phyloP scores from a whole-genome alignment of 2,888 invertebrate species.

The Melinaea marsaeus region DNA sequence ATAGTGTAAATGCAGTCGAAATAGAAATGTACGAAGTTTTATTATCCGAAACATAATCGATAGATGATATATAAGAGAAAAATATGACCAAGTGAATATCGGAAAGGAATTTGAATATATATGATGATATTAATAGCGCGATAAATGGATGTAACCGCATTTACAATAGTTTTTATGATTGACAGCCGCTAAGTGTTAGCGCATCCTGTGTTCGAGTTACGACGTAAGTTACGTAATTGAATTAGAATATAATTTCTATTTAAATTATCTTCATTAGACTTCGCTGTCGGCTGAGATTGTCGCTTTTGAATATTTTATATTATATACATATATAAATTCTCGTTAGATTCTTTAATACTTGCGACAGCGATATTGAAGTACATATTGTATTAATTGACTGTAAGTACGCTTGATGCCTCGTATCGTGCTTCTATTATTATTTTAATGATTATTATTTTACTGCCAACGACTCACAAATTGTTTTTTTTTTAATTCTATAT shows the following conservation, averaged over 20 bases:
- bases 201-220: constrained; percentile 31
- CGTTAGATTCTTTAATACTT: constrained; percentile 46
- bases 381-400: constrained; percentile 36
- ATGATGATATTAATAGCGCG: constrained; percentile 54
- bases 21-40: constrained; percentile 67
- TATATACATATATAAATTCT: constrained; percentile 58
- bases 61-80: constrained; percentile 54
- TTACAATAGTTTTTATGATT: constrained; percentile 44
- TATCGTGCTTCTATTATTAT: constrained; percentile 61
- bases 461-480: constrained; percentile 73
- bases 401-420: constrained; percentile 73
- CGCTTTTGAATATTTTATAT: constrained; percentile 52
- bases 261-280: constrained; percentile 59
- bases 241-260: constrained; percentile 66
- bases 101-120: constrained; percentile 59
- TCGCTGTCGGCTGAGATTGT: constrained; percentile 45
- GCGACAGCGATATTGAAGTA: constrained; percentile 45
- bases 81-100: constrained; percentile 64
- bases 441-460: constrained; percentile 61
- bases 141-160: constrained; percentile 56
- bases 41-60: constrained; percentile 39
- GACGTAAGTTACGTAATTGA: constrained; percentile 64
- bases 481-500: constrained; percentile 41
- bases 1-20: constrained; percentile 67
- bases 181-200: too few species aligned